Percentiles rank a stretch among this genome's conserved stretches.
These are phyloP conservation scores for Electrona antarctica DNA, from an alignment of 2,113 vertebrate species.

Conservation along the genomic window DNA sequence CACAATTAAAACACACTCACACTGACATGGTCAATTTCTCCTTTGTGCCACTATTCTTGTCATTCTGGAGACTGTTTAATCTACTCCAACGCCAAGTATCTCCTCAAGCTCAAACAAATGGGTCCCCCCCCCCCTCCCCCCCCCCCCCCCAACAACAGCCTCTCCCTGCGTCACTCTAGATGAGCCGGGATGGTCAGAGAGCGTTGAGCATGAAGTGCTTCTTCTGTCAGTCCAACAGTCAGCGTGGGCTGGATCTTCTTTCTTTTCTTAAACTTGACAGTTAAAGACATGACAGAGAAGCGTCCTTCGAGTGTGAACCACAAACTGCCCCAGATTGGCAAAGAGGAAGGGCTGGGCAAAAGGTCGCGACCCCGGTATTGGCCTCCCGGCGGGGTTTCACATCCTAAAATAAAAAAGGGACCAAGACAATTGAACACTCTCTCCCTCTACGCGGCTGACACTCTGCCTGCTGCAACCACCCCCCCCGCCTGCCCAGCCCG, in stretches of 20 bases:
- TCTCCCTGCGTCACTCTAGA: slow-evolving; percentile 22
- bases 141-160: neutral
- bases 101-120: slow-evolving; percentile 5
- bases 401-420: slow-evolving; percentile 62
- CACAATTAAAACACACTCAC: slow-evolving; percentile 24
- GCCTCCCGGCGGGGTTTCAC: slow-evolving; percentile 57
- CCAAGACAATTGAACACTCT: slow-evolving; percentile 62
- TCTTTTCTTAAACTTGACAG: slow-evolving; percentile 22
- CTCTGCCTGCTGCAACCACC: neutral
- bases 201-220: slow-evolving; percentile 10
- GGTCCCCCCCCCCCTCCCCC: slow-evolving; percentile 3
- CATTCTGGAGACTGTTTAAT: slow-evolving; percentile 52
- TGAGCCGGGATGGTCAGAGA: slow-evolving; percentile 25
- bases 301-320: slow-evolving; percentile 43
- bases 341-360: slow-evolving; percentile 14
- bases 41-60: slow-evolving; percentile 41
- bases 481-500: slow-evolving; percentile 3
- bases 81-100: slow-evolving; percentile 10
- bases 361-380: slow-evolving; percentile 62
- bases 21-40: slow-evolving; percentile 54
- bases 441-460: slow-evolving; percentile 41
- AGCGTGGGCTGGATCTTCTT: slow-evolving; percentile 13
- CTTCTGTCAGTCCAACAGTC: slow-evolving; percentile 45
- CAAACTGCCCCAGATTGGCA: neutral
- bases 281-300: slow-evolving; percentile 38